phyloP scores from a whole-genome alignment of 2,888 invertebrate genomes.

The Drosophila heteroneura region DNA sequence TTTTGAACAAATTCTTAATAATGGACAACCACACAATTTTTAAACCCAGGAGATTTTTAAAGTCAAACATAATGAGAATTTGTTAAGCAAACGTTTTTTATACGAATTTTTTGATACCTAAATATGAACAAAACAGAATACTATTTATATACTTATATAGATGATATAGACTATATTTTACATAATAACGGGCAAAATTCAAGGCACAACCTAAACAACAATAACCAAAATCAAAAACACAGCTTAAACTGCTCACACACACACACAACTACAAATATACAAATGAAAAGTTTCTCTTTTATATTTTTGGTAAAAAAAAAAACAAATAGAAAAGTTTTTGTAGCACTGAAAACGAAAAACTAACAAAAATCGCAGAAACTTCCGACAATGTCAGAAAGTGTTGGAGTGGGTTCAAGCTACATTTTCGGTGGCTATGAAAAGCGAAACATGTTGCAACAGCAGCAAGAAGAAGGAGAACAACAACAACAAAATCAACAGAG shows the following conservation, averaged over 20 bases:
- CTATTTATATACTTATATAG: conserved; percentile 61
- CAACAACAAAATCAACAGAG: conserved; percentile 32
- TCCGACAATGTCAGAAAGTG: conserved; percentile 69
- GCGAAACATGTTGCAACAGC: conserved; percentile 58
- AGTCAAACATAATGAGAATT: conserved; percentile 53
- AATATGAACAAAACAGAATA: conserved; percentile 53
- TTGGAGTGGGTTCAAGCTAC: conserved; percentile 32
- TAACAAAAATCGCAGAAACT: conserved; percentile 51
- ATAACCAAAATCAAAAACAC: conserved; percentile 16
- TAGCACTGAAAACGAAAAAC: conserved; percentile 51
- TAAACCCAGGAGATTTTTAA: conserved; percentile 65
- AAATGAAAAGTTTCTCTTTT: conserved; percentile 44
- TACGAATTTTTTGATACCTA: conserved; percentile 73
- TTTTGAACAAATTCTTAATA: conserved; percentile 33
- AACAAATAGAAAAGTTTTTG: conserved; percentile 37
- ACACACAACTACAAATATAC: conserved; percentile 1
- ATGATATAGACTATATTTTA: conserved; percentile 47
- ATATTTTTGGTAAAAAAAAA: conserved; percentile 20
- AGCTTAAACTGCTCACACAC: conserved; percentile 32
- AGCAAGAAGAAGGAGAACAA: conserved; percentile 18
- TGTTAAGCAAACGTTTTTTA: conserved; percentile 74
- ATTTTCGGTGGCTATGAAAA: conserved; percentile 41
- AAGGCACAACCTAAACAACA: conserved; percentile 42
- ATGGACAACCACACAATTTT: conserved; percentile 57
- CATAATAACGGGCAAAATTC: conserved; percentile 41